Percentiles rank a stretch among this genome's conserved stretches.
Evolutionary conservation across 2,113 vertebrate species (phyloP).

Genomic region (Antidorcas marsupialis): DNA sequence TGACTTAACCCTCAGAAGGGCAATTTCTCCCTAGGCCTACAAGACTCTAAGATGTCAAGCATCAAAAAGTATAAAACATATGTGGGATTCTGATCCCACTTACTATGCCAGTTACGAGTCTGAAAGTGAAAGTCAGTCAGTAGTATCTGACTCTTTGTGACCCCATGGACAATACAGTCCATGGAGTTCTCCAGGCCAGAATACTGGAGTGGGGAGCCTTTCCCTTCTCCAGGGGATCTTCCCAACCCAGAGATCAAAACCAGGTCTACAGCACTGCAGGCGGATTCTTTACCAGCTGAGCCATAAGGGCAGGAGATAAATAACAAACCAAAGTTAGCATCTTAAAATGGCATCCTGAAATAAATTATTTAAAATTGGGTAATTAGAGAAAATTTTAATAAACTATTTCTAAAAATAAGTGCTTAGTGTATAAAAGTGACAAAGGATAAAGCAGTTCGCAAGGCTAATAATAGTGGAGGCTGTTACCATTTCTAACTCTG

Average conservation of each 20-base stretch:
- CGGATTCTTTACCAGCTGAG: not conserved
- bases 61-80: not conserved
- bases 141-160: not conserved
- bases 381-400: not conserved
- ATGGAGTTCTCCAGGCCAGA: not conserved
- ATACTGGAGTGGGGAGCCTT: not conserved
- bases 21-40: not conserved
- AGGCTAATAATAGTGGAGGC: not conserved
- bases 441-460: not conserved
- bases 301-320: not conserved
- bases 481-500: not conserved
- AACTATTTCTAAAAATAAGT: not conserved
- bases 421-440: not conserved
- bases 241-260: not conserved
- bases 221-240: not conserved
- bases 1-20: not conserved
- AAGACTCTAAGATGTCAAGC: not conserved
- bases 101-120: not conserved
- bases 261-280: not conserved
- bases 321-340: not conserved
- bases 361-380: not conserved
- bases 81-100: not conserved
- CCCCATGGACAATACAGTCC: not conserved
- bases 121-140: not conserved
- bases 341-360: not conserved